Percentiles rank a stretch among this genome's conserved stretches.
These are phyloP conservation scores for Sibirionetta formosa DNA, from an alignment of 2,797 vertebrate species.

Conservation along the genomic window DNA sequence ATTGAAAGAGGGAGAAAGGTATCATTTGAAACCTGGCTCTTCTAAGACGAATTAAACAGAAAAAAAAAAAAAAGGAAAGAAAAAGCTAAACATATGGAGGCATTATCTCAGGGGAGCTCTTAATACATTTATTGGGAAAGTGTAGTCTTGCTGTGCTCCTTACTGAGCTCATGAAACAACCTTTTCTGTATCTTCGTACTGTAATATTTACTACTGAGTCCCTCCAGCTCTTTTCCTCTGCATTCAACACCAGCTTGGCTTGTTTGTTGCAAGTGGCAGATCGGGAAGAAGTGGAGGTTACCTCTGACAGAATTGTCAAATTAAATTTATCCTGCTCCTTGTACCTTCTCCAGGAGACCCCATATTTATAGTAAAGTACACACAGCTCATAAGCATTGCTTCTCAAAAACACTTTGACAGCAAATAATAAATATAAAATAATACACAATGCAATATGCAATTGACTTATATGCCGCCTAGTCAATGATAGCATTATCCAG, in stretches of 20 bases:
- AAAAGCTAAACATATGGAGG: background rate
- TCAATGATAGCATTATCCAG: constrained; percentile 52
- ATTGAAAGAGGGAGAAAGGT: constrained; percentile 8
- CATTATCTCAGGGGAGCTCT: constrained; percentile 2
- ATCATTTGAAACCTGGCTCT: constrained; percentile 28
- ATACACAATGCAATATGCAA: constrained; percentile 69
- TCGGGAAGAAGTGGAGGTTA: constrained; percentile 71
- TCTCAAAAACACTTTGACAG: constrained; percentile 74
- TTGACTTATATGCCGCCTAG: constrained; percentile 75
- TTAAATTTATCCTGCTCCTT: constrained; percentile 75
- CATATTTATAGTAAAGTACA: constrained; percentile 70
- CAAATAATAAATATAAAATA: constrained; percentile 75
- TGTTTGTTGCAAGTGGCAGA: constrained; percentile 42
- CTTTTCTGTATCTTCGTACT: background rate
- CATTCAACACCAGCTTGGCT: constrained; percentile 38
- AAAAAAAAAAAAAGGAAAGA: background rate
- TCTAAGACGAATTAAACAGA: constrained; percentile 40
- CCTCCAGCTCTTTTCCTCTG: constrained; percentile 26
- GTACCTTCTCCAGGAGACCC: constrained; percentile 56
- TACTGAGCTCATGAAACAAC: background rate
- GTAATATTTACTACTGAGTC: constrained; percentile 2
- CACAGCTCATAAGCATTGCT: constrained; percentile 64
- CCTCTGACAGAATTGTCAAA: constrained; percentile 74
- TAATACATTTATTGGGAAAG: constrained; percentile 48
- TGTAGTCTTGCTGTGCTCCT: background rate